phyloP scores from a whole-genome alignment of 1,140 invertebrate genomes.

The Pachyrhynchus sulphureomaculatus region DNA sequence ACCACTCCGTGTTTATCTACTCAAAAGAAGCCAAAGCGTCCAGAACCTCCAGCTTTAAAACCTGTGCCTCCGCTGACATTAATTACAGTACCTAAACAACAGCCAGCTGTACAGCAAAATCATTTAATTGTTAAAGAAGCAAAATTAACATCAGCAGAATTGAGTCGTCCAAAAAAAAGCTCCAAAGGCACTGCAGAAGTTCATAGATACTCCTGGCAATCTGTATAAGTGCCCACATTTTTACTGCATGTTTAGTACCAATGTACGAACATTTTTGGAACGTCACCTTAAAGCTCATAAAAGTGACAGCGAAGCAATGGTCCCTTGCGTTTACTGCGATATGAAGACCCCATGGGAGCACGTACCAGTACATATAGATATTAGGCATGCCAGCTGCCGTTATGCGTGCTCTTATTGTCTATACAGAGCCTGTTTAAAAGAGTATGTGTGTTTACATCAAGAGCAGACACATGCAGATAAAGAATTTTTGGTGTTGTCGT shows the following conservation, averaged over 20 bases:
- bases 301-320: slow-evolving; percentile 18
- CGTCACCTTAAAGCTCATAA: slow-evolving; percentile 53
- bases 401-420: slow-evolving; percentile 63
- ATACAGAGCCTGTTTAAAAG: slow-evolving; percentile 55
- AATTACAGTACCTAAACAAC: slow-evolving; percentile 1
- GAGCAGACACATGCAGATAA: slow-evolving; percentile 35
- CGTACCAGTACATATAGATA: slow-evolving; percentile 40
- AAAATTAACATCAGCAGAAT: slow-evolving; percentile 24
- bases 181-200: slow-evolving; percentile 30
- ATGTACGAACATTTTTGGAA: slow-evolving; percentile 47
- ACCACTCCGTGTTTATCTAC: neutral
- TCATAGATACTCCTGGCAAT: slow-evolving; percentile 27
- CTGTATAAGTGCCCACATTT: slow-evolving; percentile 62
- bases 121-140: slow-evolving; percentile 31
- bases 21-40: neutral
- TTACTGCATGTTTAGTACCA: slow-evolving; percentile 56
- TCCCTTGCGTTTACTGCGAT: slow-evolving; percentile 47
- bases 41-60: slow-evolving; percentile 1
- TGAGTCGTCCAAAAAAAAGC: slow-evolving; percentile 31
- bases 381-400: slow-evolving; percentile 55
- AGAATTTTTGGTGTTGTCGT: slow-evolving; percentile 18
- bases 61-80: slow-evolving; percentile 17
- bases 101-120: neutral
- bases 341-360: slow-evolving; percentile 37
- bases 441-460: slow-evolving; percentile 59